These are phyloP conservation scores for Nemotelus pantherinus DNA, from an alignment of 2,888 invertebrate species.

Conservation along the genomic window DNA sequence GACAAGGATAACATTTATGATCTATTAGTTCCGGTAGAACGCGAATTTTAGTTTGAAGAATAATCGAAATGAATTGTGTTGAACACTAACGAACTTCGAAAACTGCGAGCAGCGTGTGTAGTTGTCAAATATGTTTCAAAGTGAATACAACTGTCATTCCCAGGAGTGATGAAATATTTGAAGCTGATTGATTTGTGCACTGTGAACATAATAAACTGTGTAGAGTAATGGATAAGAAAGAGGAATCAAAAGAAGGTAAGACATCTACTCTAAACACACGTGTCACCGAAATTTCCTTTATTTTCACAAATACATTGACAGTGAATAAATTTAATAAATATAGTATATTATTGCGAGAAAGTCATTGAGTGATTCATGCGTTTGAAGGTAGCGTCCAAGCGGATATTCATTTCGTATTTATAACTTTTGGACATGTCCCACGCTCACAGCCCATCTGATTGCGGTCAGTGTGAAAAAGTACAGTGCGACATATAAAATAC, in stretches of 20 bases:
- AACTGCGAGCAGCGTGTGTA: too few relatives aligned
- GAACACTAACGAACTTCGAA: too few relatives aligned
- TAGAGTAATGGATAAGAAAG: conserved; percentile 35
- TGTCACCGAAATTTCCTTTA: too few relatives aligned
- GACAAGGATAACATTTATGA: too few relatives aligned
- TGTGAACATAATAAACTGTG: conserved; percentile 4
- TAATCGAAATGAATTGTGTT: too few relatives aligned
- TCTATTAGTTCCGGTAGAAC: too few relatives aligned
- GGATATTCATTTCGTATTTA: conserved; percentile 39
- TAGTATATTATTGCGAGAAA: conserved; percentile 1
- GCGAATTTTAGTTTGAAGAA: too few relatives aligned
- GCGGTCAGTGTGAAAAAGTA: conserved; percentile 40
- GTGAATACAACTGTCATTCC: too few relatives aligned
- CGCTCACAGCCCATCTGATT: conserved; percentile 25
- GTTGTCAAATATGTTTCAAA: too few relatives aligned
- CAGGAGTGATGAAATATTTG: too few relatives aligned
- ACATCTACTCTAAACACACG: not conserved
- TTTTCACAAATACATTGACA: too few relatives aligned
- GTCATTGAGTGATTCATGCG: conserved; percentile 26
- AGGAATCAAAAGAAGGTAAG: conserved; percentile 39
- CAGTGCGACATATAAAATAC: conserved; percentile 14
- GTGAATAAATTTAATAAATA: not conserved
- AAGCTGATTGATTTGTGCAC: not conserved
- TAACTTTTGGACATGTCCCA: conserved; percentile 43
- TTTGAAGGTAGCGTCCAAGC: conserved; percentile 35